Evolutionary conservation across 2,797 vertebrate genomes (phyloP), one percentile per base, ranked within the genome.

Genomic region (Lutjanus campechanus): DNA sequence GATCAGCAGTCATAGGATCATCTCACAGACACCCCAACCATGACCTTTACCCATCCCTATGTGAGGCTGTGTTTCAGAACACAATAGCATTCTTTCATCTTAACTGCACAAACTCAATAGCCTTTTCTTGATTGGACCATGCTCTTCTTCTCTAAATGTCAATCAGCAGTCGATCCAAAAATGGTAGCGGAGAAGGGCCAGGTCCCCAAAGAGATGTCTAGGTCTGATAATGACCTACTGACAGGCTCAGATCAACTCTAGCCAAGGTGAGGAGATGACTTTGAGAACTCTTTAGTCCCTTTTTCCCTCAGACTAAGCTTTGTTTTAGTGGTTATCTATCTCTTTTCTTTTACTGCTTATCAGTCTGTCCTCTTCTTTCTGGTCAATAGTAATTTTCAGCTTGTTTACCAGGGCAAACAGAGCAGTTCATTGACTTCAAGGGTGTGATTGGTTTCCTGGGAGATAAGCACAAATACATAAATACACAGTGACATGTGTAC

Each of bases 231-330:
- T 59, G 73, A 82, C 65, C 66, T 54, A 75, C 79, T 83, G 89
- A 93, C 85, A 86, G 72, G 70, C 88, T 90, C 82, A 85, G 90
- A 91, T 91, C 89, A 89, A 82, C 85, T 83, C 79, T 2, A 71
- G 65, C 43, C 55, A 88, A 85, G 85, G 82, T 77, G 72, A 69
- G 40, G 29, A 46, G 11, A 54, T 29, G 84, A 85, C 86, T 90
- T 80, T 86, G 67, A 81, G 41, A 80, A 78, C 25, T 79, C 49
- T 64, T 77, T 81, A 1, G 15, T 44, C 58, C 11, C 22, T 56
- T 69, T 46, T 50, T 77, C 58, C 44, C 46, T 69, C 58, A 69
- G 60, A 72, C 17, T 0, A 1, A 7, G 50, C 43, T 83, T 84
- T 90, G 68, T 82, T 86, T 82, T 55, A 73, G 56, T 43, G 49